Evolutionary conservation across 2,888 invertebrate genomes (phyloP).

Genomic region (Rhopalosiphum nymphaeae): DNA sequence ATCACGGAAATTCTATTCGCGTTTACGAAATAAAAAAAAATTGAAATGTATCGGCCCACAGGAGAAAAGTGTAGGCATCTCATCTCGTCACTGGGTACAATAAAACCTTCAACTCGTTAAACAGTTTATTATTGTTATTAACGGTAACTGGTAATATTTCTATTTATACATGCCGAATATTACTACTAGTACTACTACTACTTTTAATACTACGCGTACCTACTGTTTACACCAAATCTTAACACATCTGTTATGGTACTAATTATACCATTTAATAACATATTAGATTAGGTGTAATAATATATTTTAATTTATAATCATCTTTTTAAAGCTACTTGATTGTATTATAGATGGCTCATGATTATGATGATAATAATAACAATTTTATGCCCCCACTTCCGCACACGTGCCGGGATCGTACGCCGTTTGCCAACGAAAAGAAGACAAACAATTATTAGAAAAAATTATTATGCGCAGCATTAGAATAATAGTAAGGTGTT

Average conservation of each 20-base stretch:
- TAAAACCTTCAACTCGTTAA: constrained; percentile 16
- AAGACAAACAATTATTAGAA: neutral
- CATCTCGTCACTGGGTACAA: neutral
- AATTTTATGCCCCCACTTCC: neutral
- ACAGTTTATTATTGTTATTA: constrained; percentile 40
- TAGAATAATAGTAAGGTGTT: neutral
- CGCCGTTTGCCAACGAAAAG: neutral
- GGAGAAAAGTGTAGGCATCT: neutral
- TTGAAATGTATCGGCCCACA: neutral
- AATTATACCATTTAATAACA: neutral
- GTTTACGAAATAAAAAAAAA: constrained; percentile 1
- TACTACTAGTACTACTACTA: neutral
- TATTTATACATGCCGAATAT: constrained; percentile 20
- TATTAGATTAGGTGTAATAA: neutral
- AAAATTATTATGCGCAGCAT: neutral
- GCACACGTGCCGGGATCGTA: neutral
- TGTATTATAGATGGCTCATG: neutral
- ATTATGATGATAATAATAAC: constrained; percentile 7
- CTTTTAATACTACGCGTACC: neutral
- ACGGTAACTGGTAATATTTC: constrained; percentile 1
- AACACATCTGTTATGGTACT: constrained; percentile 4
- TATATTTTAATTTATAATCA: neutral
- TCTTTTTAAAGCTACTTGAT: neutral
- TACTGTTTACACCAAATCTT: neutral
- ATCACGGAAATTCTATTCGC: neutral